Evolutionary conservation across 2,797 vertebrate genomes (phyloP), one percentile per base, ranked within the genome.

Genomic region (Lerista edwardsae): DNA sequence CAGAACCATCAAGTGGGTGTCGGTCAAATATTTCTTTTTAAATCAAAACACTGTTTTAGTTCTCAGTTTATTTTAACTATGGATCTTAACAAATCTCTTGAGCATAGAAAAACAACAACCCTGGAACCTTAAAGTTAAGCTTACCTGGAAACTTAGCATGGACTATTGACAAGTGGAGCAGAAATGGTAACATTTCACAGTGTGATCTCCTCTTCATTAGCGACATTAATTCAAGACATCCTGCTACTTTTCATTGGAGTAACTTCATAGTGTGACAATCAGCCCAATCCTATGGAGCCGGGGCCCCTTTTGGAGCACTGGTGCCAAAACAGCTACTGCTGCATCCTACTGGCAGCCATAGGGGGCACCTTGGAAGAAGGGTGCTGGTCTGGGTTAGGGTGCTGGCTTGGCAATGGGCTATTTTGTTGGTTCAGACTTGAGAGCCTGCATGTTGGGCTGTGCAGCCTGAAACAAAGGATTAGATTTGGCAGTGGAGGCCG

Each of bases 11-110:
- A 84, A 85, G 85, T 83, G 69, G 75, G 75, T 87, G 65, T 88
- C 79, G 86, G 47, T 80, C 82, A 91, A 85, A 82, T 83, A 61
- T 84, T 88, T 21, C 80, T 73, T 62, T 85, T 86, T 82, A 90
- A 78, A 86, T n/a, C 68, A 21, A n/a, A 71, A n/a, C 6, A 68
- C 1, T 57, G 6, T 17, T 39, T 59, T 57, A 64, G 21, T 12
- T 1, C 27, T 41, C 47, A 34, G 3, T n/a, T 62, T 72, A 72
- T 55, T n/a, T 75, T 65, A n/a, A 47, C 64, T 64, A 47, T 82
- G 29, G n/a, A 64, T 82, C n/a, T 62, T 23, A 67, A 12, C 25
- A 64, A 65, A 51, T 21, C 8, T 36, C 44, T 69, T 93, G 75
- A 91, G 44, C 84, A 75, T 76, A 34, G 47, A 7, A 82, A 71